Base-by-base conservation (phyloP, 2,113 vertebrate species). In the Laterallus jamaicensis region DNA sequence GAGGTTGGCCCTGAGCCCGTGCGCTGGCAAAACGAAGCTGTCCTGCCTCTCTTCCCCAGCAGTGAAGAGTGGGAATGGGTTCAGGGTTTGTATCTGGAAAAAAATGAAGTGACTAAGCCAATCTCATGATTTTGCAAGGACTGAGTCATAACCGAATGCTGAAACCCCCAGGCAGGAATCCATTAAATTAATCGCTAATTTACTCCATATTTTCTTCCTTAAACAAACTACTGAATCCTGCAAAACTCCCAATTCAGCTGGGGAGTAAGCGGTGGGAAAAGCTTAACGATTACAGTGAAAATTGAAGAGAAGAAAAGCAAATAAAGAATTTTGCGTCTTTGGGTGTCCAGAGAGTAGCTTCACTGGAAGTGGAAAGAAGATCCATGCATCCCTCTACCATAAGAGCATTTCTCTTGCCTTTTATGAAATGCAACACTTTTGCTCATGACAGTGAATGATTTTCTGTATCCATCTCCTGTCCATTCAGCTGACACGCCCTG, bases 401-500 rank as follows among this genome's bases (percentile, higher is more conserved):
- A 14, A 32, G 59, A 55, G 54, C 40, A 1, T 40, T 83, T 70
- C 55, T 12, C 21, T 87, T 64, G 15, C 3, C 1, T 31, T 91
- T 25, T 20, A 19, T 25, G 54, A 69, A 76, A 32, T 21, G 17
- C 83, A 62, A 24, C n/a, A 5, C 89, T 96, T 12, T 74, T 73
- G 90, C 68, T 82, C 32, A 15, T 55, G 85, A 32, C 79, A 86
- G 37, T 13, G 39, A 79, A 89, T 76, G 42, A 66, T 95, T 81
- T 86, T 93, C 73, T 78, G 1, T 88, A 80, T 92, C 68, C 68
- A 14, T 92, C 22, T 44, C 40, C 24, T 40, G 44, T 69, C 81
- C 73, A n/a, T 74, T 40, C 11, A 52, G 81, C 15, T 44, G 84
- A 39, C 87, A 90, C 94, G 80, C 94, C 92, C 87, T 62, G 75